A percentile compares a stretch with the other conserved stretches of the same genome.
Evolutionary conservation across 2,113 vertebrate species (phyloP).

Genomic region (Anolis carolinensis): DNA sequence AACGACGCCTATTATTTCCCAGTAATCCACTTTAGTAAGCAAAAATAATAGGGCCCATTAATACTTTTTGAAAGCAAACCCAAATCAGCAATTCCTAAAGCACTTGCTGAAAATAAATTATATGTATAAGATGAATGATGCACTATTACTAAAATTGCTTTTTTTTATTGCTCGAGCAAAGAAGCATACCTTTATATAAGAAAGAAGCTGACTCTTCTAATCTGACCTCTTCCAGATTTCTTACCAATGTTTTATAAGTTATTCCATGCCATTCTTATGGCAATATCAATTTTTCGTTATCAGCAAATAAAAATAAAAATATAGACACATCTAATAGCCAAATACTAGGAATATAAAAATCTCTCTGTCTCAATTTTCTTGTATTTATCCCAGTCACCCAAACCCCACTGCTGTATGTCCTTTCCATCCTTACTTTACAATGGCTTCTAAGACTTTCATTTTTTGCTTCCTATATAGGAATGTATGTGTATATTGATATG

Average conservation of each 20-base stretch:
- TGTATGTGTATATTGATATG: not conserved
- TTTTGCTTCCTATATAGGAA: not conserved
- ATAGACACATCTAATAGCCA: not conserved
- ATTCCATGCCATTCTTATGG: not conserved
- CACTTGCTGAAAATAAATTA: conserved; percentile 57
- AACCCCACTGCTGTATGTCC: not conserved
- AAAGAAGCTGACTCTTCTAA: conserved; percentile 50
- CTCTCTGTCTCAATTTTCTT: not conserved
- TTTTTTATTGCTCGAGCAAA: conserved; percentile 46
- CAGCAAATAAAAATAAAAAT: conserved; percentile 25
- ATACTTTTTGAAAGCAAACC: conserved; percentile 60
- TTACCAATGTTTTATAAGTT: conserved; percentile 41
- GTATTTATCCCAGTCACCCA: no score
- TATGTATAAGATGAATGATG: conserved; percentile 52
- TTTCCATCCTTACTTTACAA: not conserved
- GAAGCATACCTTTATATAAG: conserved; percentile 36
- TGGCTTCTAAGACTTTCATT: not conserved
- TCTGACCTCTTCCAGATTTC: conserved; percentile 22
- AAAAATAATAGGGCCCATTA: conserved; percentile 62
- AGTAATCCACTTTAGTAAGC: conserved; percentile 60
- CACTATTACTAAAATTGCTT: conserved; percentile 55
- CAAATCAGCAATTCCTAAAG: conserved; percentile 65
- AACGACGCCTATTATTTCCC: conserved; percentile 60
- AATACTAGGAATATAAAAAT: not conserved
- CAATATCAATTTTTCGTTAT: conserved; percentile 28